Conservation (phyloP, 2,797 vertebrate species). For the Periparus ater region DNA sequence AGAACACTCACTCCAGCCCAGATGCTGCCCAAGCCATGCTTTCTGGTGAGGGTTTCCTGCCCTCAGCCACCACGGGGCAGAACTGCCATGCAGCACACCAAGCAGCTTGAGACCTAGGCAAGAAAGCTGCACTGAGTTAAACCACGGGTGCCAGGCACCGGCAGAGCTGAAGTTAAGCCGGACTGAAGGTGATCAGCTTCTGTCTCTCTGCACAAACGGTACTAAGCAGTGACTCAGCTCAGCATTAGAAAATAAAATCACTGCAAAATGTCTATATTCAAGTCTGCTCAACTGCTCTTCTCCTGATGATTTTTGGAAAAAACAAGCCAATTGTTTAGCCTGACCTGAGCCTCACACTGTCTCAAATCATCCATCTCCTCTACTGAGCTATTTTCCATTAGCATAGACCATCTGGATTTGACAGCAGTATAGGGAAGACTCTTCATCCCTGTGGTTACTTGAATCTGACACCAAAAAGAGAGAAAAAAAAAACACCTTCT, state of each 20-base stretch:
- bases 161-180: background rate
- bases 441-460: background rate
- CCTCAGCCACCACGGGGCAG: accelerated
- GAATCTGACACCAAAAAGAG: background rate
- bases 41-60: background rate
- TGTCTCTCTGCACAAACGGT: background rate
- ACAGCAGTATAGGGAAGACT: background rate
- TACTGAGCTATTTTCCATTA: background rate
- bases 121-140: background rate
- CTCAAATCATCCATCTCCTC: background rate
- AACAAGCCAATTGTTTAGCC: background rate
- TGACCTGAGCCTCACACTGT: background rate
- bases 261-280: background rate
- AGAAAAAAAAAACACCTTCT: accelerated
- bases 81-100: background rate
- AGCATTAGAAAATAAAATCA: background rate
- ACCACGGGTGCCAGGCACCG: accelerated
- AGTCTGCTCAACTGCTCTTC: background rate
- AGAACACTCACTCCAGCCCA: accelerated
- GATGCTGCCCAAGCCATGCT: accelerated
- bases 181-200: background rate
- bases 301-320: background rate
- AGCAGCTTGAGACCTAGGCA: background rate
- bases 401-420: background rate
- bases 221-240: background rate